Evolutionary conservation across 2,113 vertebrate genomes (phyloP).

Genomic region (Eulemur macaco): DNA sequence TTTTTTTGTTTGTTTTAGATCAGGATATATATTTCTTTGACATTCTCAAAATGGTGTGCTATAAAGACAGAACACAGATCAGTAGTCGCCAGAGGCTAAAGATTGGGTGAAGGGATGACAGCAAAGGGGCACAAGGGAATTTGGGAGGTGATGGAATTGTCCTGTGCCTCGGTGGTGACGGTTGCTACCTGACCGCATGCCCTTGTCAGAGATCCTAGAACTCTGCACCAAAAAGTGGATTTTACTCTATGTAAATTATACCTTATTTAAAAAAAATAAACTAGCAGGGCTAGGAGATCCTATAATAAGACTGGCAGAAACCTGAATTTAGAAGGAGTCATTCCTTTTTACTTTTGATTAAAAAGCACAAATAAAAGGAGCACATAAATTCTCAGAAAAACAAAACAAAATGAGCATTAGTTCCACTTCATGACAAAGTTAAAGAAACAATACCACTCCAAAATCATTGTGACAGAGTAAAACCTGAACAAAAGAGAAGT

Average conservation of each 20-base stretch:
- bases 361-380: background rate
- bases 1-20: background rate
- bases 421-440: background rate
- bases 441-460: background rate
- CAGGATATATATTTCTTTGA: background rate
- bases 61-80: background rate
- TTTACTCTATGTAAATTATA: background rate
- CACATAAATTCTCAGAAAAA: background rate
- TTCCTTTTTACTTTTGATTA: background rate
- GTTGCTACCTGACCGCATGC: rapidly evolving
- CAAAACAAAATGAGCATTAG: background rate
- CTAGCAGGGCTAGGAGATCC: background rate
- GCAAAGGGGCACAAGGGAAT: background rate
- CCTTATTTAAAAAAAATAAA: background rate
- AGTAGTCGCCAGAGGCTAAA: background rate
- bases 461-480: background rate
- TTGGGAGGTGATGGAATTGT: background rate
- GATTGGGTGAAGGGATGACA: background rate
- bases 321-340: background rate
- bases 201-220: background rate
- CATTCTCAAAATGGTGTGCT: background rate
- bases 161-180: background rate
- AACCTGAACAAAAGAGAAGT: background rate
- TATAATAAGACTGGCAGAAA: background rate
- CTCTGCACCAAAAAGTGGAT: background rate